Evolutionary conservation across 2,888 invertebrate species (phyloP).

Genomic region (Troides aeacus): DNA sequence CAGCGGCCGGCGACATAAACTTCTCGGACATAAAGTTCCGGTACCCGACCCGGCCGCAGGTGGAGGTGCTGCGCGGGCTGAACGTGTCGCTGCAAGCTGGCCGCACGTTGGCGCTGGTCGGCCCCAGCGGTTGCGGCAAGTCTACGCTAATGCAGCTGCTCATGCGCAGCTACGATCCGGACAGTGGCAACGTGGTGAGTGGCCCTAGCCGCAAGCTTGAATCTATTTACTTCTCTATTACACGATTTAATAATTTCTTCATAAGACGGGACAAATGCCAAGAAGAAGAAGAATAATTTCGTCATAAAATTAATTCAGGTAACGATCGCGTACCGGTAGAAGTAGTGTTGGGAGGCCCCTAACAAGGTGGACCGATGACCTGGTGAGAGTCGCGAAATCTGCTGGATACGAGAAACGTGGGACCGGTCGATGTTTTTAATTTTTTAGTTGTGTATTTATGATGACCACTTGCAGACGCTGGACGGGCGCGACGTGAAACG

Average conservation of each 20-base stretch:
- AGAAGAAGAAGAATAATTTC: too few relatives aligned
- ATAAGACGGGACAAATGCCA: too few relatives aligned
- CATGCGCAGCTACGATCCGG: constrained; percentile 88
- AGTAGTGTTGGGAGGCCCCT: too few relatives aligned
- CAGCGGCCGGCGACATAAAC: constrained; percentile 81
- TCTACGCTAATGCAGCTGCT: constrained; percentile 88
- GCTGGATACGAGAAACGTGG: too few relatives aligned
- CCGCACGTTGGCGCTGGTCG: constrained; percentile 85
- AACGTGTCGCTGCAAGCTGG: constrained; percentile 82
- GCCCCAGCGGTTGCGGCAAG: constrained; percentile 88
- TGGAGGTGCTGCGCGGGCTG: constrained; percentile 84
- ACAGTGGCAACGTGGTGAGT: constrained; percentile 74
- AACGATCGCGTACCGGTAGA: too few relatives aligned
- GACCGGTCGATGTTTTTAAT: too few relatives aligned
- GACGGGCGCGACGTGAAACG: constrained; percentile 80
- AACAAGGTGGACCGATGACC: too few relatives aligned
- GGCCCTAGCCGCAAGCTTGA: neutral
- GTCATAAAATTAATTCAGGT: too few relatives aligned
- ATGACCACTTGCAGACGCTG: constrained; percentile 49
- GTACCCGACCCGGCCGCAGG: constrained; percentile 87
- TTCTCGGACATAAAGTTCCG: constrained; percentile 84
- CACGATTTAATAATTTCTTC: too few relatives aligned
- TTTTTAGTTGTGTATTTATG: neutral
- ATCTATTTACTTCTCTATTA: neutral
- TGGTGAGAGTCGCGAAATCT: too few relatives aligned